Conservation (phyloP, 2,797 vertebrate genomes). For the Fistularia commersonii region DNA sequence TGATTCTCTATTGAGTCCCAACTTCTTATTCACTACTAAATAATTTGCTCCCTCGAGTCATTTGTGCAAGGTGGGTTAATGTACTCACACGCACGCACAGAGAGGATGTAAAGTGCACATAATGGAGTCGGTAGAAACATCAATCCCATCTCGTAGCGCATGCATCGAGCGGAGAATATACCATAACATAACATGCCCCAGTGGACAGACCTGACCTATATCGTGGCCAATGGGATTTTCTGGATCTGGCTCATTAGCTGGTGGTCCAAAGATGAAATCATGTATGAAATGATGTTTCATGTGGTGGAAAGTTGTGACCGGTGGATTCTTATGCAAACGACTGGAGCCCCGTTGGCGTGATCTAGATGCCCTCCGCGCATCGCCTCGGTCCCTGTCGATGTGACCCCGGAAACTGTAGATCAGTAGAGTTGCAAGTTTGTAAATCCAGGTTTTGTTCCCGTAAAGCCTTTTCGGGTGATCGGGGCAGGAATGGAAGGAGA, state of each 20-base stretch:
- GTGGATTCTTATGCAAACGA: not conserved
- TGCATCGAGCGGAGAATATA: constrained; percentile 4
- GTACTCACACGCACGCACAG: no score
- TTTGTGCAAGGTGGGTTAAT: no score
- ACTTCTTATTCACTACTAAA: no score
- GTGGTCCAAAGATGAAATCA: constrained; percentile 36
- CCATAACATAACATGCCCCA: constrained; percentile 32
- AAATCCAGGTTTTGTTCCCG: no score
- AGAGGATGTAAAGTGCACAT: constrained; percentile 6
- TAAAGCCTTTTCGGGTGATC: not conserved
- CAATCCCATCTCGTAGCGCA: no score
- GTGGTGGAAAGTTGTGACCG: constrained; percentile 6
- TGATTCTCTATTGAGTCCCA: no score
- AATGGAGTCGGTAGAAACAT: not conserved
- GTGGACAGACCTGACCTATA: constrained; percentile 55
- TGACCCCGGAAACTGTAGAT: not conserved
- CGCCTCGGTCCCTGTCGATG: not conserved
- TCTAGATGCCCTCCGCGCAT: not conserved
- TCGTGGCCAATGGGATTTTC: constrained; percentile 36
- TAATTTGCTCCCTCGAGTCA: no score
- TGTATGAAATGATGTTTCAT: constrained; percentile 44
- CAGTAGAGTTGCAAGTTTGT: not conserved
- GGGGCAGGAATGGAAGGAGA: not conserved
- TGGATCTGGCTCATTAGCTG: constrained; percentile 49
- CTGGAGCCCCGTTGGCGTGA: not conserved